phyloP scores from a whole-genome alignment of 2,797 vertebrate species.

The Echeneis naucrates region DNA sequence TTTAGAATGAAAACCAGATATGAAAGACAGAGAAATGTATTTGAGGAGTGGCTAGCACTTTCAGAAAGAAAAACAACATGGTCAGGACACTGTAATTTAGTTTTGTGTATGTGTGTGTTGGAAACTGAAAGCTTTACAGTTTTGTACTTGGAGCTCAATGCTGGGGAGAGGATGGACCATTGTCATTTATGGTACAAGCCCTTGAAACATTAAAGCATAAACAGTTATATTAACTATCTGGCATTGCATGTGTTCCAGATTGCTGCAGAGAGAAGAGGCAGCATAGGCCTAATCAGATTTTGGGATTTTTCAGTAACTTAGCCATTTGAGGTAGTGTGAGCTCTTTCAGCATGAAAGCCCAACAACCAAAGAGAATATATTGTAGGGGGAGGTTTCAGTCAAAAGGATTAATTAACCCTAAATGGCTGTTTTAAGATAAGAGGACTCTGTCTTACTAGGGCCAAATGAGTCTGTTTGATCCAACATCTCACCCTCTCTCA shows the following conservation, averaged over 20 bases:
- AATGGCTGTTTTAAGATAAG: conserved; percentile 79
- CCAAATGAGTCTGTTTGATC: conserved; percentile 78
- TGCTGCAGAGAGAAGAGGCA: conserved; percentile 29
- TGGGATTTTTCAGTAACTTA: conserved; percentile 41
- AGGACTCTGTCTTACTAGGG: conserved; percentile 63
- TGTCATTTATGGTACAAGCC: conserved; percentile 12
- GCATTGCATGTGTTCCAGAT: conserved; percentile 30
- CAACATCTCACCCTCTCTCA: conserved; percentile 52
- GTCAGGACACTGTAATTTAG: conserved; percentile 4
- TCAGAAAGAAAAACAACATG: conserved; percentile 3
- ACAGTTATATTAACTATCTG: conserved; percentile 14
- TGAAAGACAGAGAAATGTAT: conserved; percentile 22
- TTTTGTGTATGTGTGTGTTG: background rate
- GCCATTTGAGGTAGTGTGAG: conserved; percentile 56
- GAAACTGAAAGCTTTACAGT: background rate
- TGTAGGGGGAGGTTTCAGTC: conserved; percentile 72
- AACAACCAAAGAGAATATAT: conserved; percentile 72
- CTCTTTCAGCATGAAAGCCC: conserved; percentile 69
- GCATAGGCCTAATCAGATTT: conserved; percentile 58
- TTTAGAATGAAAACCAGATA: conserved; percentile 28
- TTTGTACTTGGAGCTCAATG: background rate
- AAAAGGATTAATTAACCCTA: conserved; percentile 80
- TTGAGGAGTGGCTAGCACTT: conserved; percentile 26
- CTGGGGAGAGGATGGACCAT: conserved; percentile 33
- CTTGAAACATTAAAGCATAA: conserved; percentile 31